Percentiles rank a stretch among this genome's conserved stretches.
These are phyloP conservation scores for Pelobates cultripes DNA, from an alignment of 2,797 vertebrate species.

Conservation along the genomic window DNA sequence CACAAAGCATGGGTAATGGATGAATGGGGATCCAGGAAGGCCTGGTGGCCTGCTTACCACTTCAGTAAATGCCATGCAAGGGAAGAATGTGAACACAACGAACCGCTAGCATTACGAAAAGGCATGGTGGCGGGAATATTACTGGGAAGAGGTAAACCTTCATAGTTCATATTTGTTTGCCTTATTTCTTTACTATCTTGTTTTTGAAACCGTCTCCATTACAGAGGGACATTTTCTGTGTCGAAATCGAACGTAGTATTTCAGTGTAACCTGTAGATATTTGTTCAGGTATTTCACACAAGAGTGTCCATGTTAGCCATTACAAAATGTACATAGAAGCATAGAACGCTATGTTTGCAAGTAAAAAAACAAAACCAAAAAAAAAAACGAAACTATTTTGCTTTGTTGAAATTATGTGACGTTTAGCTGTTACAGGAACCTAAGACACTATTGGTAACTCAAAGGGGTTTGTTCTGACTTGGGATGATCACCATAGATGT, in stretches of 20 bases:
- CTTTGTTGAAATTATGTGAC: no score
- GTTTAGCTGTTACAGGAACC: no score
- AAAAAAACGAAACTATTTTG: no score
- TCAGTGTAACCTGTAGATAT: neutral
- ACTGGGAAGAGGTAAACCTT: constrained; percentile 72
- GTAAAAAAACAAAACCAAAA: no score
- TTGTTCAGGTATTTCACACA: neutral
- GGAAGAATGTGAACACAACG: constrained; percentile 71
- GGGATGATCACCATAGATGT: no score
- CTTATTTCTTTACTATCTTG: no score
- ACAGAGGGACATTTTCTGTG: neutral
- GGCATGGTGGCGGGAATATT: constrained; percentile 70
- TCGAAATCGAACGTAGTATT: neutral
- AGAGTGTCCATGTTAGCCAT: no score
- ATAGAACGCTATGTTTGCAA: no score
- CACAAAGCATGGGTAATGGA: constrained; percentile 66
- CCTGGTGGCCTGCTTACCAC: constrained; percentile 89
- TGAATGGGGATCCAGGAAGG: constrained; percentile 77
- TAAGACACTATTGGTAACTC: no score
- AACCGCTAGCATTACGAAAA: constrained; percentile 75
- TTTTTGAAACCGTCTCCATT: no score
- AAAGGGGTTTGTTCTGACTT: no score
- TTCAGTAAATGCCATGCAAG: constrained; percentile 79
- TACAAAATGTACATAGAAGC: no score
- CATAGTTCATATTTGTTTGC: neutral